Evolutionary conservation across 2,888 invertebrate species (phyloP).

Genomic region (Criorhina ranunculi): DNA sequence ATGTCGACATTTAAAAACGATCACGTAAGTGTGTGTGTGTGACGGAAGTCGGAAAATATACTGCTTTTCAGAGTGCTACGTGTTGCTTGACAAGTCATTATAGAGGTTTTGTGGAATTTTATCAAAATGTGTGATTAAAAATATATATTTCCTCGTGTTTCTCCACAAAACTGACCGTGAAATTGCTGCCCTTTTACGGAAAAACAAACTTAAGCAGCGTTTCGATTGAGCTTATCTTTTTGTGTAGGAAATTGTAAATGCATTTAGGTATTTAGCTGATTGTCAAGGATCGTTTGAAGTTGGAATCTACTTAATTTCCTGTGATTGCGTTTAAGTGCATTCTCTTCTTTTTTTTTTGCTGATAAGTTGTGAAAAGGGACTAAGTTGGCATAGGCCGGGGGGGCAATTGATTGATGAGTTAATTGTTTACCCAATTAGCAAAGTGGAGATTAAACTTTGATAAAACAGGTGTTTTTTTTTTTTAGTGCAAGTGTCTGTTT

Average conservation of each 20-base stretch:
- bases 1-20: constrained; percentile 66
- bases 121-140: constrained; percentile 4
- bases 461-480: constrained; percentile 10
- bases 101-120: constrained; percentile 16
- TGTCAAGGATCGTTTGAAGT: constrained; percentile 2
- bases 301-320: constrained; percentile 20
- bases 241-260: constrained; percentile 7
- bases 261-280: background rate
- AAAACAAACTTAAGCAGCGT: background rate
- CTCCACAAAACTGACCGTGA: too few relatives aligned
- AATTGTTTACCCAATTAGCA: constrained; percentile 45
- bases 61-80: constrained; percentile 27
- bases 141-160: too few relatives aligned
- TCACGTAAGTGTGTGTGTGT: constrained; percentile 59
- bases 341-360: constrained; percentile 35
- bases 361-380: constrained; percentile 50
- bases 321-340: constrained; percentile 57
- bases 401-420: constrained; percentile 35
- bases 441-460: constrained; percentile 1
- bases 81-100: background rate
- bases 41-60: constrained; percentile 1
- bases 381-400: background rate
- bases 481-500: background rate
- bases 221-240: constrained; percentile 7
- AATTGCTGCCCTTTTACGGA: too few relatives aligned